These are phyloP conservation scores for Megamerina dolium DNA, from an alignment of 2,888 invertebrate species.

Conservation along the genomic window DNA sequence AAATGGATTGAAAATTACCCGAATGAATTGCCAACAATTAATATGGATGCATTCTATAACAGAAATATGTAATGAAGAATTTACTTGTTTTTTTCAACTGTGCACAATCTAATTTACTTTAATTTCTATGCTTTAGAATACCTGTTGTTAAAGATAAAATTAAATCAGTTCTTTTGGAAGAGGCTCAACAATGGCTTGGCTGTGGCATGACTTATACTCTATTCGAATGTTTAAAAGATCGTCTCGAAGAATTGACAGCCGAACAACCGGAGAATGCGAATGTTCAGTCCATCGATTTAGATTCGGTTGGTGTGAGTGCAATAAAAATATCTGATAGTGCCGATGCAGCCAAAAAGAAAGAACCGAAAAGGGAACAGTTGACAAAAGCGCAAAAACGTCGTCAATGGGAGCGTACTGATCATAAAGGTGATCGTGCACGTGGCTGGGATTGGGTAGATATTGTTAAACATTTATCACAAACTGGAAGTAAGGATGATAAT, in stretches of 20 bases:
- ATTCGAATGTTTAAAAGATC: slow-evolving; percentile 86
- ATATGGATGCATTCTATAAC: slow-evolving; percentile 89
- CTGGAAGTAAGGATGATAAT: slow-evolving; percentile 46
- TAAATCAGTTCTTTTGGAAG: slow-evolving; percentile 55
- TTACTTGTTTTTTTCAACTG: slow-evolving; percentile 52
- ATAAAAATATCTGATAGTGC: slow-evolving; percentile 40
- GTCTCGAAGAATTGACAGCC: slow-evolving; percentile 62
- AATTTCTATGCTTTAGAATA: slow-evolving; percentile 52
- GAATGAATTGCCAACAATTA: slow-evolving; percentile 70
- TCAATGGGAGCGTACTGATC: slow-evolving; percentile 79
- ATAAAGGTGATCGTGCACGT: slow-evolving; percentile 75
- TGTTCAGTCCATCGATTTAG: slow-evolving; percentile 27
- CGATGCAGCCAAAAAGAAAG: slow-evolving; percentile 53
- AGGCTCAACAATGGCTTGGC: slow-evolving; percentile 78
- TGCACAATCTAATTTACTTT: slow-evolving; percentile 59
- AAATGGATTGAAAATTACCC: slow-evolving; percentile 85
- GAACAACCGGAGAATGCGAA: slow-evolving; percentile 59
- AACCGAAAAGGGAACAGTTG: slow-evolving; percentile 72
- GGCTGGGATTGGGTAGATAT: slow-evolving; percentile 96
- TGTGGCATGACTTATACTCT: slow-evolving; percentile 92
- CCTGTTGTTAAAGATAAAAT: slow-evolving; percentile 67
- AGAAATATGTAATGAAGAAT: slow-evolving; percentile 67
- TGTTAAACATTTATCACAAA: slow-evolving; percentile 90
- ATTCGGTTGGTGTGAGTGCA: slow-evolving; percentile 34
- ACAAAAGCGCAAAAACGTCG: slow-evolving; percentile 88